Conservation (phyloP, 2,113 vertebrate genomes). For the Euleptes europaea region DNA sequence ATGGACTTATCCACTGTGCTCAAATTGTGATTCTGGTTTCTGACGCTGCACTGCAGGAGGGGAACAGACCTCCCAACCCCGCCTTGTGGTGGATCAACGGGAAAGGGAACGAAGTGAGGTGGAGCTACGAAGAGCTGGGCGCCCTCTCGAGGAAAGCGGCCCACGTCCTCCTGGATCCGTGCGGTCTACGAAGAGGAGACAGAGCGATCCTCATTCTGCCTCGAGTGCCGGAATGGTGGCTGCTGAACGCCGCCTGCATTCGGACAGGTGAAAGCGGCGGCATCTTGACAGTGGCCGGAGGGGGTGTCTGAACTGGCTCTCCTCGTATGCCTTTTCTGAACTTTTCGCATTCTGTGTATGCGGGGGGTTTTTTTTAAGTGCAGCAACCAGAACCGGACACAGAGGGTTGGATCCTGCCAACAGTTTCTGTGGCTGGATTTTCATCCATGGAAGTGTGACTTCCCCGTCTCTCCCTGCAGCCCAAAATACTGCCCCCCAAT, state of each 20-base stretch:
- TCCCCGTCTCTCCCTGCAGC: too few species aligned
- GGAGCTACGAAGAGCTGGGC: slow-evolving; percentile 79
- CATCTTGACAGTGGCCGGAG: background rate
- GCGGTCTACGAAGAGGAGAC: slow-evolving; percentile 74
- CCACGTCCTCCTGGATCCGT: slow-evolving; percentile 71
- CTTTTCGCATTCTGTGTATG: too few species aligned
- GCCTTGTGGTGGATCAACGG: slow-evolving; percentile 83
- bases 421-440: too few species aligned
- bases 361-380: too few species aligned
- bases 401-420: too few species aligned
- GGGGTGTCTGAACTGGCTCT: too few species aligned
- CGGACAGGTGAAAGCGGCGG: slow-evolving; percentile 68
- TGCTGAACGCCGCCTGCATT: slow-evolving; percentile 79
- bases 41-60: slow-evolving; percentile 35
- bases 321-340: too few species aligned
- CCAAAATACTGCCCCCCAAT: too few species aligned
- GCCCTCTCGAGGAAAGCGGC: slow-evolving; percentile 74
- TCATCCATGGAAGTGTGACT: too few species aligned
- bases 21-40: background rate
- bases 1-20: too few species aligned
- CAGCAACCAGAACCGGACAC: too few species aligned
- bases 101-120: slow-evolving; percentile 70
- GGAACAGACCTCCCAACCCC: slow-evolving; percentile 56
- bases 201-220: slow-evolving; percentile 76
- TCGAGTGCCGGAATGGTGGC: slow-evolving; percentile 81